Base-by-base conservation (phyloP, 2,113 vertebrate species). In the Colinus virginianus region DNA sequence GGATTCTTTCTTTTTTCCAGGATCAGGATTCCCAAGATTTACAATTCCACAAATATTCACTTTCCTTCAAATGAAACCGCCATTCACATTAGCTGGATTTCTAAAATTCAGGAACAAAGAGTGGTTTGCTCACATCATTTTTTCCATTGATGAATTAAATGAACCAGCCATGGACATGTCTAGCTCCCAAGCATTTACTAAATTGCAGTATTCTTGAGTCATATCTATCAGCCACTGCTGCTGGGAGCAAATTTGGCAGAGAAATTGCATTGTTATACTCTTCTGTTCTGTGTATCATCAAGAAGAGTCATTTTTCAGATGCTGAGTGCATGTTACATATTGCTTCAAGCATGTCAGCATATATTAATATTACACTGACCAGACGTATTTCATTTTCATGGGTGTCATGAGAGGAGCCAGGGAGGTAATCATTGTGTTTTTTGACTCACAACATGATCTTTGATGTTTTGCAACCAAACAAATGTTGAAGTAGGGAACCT, bases 271-370 rank as follows among this genome's bases (percentile, higher is more conserved):
- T 91, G 71, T 95, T 91, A 55, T 43, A 61, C 25, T 21, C 40
- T 83, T 95, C 72, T 91, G 90, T 30, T 95, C 90, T 74, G 15
- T 93, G 0, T 75, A 80, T 93, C 85, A 91, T 90, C 79, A 85
- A 42, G 45, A 36, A 42, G 51, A 84, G 51, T 43, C 64, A 86
- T 81, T 94, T 88, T 93, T 91, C 77, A 86, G 79, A 61, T 68
- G 28, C 32, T 59, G 59, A 55, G 66, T 80, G 46, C 6, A 42
- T 75, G 63, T 86, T 90, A 45, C 69, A 64, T 48, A 51, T 48
- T 67, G 22, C 40, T 90, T 88, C 51, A 86, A 71, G 64, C 40
- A 90, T 59, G 38, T 70, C 43, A 90, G 25, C 74, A 40, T 67
- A 43, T 45, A 68, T 83, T 78, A 80, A 63, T 71, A 42, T 26